phyloP scores from a whole-genome alignment of 2,113 vertebrate genomes.

The Sander vitreus region DNA sequence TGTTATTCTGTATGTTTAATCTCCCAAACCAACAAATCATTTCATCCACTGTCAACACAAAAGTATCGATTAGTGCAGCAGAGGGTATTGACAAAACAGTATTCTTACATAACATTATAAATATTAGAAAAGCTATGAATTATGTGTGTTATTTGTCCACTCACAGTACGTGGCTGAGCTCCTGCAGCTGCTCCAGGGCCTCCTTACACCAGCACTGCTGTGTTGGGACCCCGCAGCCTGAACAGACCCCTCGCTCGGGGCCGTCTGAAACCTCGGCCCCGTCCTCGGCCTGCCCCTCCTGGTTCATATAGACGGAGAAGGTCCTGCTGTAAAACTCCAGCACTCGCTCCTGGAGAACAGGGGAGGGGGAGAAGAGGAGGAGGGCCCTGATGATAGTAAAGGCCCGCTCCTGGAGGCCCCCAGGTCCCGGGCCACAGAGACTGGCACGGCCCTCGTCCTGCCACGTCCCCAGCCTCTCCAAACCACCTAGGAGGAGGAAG shows the following conservation, averaged over 20 bases:
- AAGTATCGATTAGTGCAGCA: background rate
- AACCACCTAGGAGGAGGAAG: conserved; percentile 78
- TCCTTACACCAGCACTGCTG: conserved; percentile 91
- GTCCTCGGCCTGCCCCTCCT: conserved; percentile 70
- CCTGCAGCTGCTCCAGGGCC: conserved; percentile 90
- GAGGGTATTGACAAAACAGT: too few relatives aligned
- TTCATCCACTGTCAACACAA: background rate
- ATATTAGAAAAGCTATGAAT: background rate
- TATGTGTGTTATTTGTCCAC: conserved; percentile 51
- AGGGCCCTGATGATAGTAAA: conserved; percentile 92
- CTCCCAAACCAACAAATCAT: background rate
- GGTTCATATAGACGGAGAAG: conserved; percentile 93
- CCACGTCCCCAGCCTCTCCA: conserved; percentile 89
- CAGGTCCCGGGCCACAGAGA: conserved; percentile 84
- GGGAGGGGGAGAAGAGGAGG: conserved; percentile 92
- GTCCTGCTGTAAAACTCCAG: conserved; percentile 93
- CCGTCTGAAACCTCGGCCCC: conserved; percentile 54
- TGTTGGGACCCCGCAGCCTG: conserved; percentile 84
- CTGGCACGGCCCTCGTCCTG: conserved; percentile 77
- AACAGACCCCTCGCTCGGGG: conserved; percentile 72
- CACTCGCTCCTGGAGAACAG: conserved; percentile 89
- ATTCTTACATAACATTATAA: background rate
- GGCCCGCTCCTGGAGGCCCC: conserved; percentile 88
- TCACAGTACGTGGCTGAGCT: conserved; percentile 93
- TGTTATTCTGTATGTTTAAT: background rate